Evolutionary conservation across 2,888 invertebrate genomes (phyloP).

Genomic region (Peribatodes rhomboidaria): DNA sequence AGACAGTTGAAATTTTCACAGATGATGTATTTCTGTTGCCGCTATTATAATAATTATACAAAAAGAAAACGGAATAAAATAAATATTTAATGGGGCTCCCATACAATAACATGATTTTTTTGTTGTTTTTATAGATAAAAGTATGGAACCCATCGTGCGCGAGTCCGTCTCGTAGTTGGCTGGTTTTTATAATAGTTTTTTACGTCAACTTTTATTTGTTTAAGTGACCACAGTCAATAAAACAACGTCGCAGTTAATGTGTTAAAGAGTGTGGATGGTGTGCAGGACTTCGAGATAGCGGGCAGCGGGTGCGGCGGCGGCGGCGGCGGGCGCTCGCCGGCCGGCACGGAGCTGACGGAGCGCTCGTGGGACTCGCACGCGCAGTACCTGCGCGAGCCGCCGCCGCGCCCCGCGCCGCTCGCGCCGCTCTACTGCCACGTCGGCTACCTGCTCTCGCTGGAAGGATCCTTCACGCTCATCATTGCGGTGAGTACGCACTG

Average conservation of each 20-base stretch:
- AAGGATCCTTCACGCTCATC: constrained; percentile 47
- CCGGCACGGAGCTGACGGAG: constrained; percentile 79
- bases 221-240: too few relatives aligned
- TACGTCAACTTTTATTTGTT: too few relatives aligned
- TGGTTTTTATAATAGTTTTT: too few relatives aligned
- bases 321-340: constrained; percentile 78
- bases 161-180: too few relatives aligned
- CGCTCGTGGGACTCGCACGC: constrained; percentile 85
- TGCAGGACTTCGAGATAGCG: constrained; percentile 85
- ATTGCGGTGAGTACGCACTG: constrained; percentile 52
- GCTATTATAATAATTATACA: too few relatives aligned
- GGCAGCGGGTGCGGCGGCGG: constrained; percentile 80
- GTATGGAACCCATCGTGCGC: too few relatives aligned
- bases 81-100: too few relatives aligned
- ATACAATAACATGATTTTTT: too few relatives aligned
- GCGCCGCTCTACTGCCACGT: constrained; percentile 81
- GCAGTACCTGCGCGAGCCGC: constrained; percentile 78
- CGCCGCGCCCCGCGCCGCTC: constrained; percentile 70
- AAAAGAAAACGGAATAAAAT: too few relatives aligned
- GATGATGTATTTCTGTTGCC: too few relatives aligned
- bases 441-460: constrained; percentile 35
- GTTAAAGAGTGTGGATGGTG: constrained; percentile 36
- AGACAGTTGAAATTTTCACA: too few relatives aligned
- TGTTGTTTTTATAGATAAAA: too few relatives aligned
- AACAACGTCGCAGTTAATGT: not conserved